A percentile compares a stretch with the other conserved stretches of the same genome.
These are phyloP conservation scores for Aleadryas rufinucha DNA, from an alignment of 2,113 vertebrate genomes.

Conservation along the genomic window DNA sequence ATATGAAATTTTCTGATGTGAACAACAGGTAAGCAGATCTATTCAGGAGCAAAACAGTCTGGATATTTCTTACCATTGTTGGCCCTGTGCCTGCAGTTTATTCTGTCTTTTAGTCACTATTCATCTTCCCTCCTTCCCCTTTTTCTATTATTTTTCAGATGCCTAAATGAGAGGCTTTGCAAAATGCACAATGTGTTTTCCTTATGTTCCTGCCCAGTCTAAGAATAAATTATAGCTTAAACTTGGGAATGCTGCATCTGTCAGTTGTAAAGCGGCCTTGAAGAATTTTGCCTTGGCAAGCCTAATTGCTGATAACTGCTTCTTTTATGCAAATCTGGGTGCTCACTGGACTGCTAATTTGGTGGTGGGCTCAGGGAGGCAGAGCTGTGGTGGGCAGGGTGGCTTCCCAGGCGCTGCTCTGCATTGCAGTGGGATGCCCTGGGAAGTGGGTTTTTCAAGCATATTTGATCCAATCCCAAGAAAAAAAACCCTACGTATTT, in stretches of 20 bases:
- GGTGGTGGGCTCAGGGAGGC: not conserved
- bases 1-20: not conserved
- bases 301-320: constrained; percentile 59
- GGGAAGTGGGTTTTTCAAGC: not conserved
- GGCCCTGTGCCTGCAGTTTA: not conserved
- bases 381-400: not conserved
- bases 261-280: constrained; percentile 25
- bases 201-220: not conserved
- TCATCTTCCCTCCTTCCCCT: not conserved
- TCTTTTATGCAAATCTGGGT: constrained; percentile 53
- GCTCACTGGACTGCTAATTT: not conserved
- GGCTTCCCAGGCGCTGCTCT: not conserved
- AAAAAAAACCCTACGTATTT: not conserved
- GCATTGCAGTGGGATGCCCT: not conserved
- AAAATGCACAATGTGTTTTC: constrained; percentile 13
- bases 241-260: constrained; percentile 41
- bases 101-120: not conserved
- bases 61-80: not conserved
- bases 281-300: constrained; percentile 50
- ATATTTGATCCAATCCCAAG: not conserved
- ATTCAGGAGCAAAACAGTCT: not conserved
- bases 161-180: constrained; percentile 2
- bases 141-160: not conserved
- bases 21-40: not conserved
- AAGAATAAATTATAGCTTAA: constrained; percentile 48